Evolutionary conservation across 2,113 vertebrate species (phyloP).

Genomic region (Alethe castanea): DNA sequence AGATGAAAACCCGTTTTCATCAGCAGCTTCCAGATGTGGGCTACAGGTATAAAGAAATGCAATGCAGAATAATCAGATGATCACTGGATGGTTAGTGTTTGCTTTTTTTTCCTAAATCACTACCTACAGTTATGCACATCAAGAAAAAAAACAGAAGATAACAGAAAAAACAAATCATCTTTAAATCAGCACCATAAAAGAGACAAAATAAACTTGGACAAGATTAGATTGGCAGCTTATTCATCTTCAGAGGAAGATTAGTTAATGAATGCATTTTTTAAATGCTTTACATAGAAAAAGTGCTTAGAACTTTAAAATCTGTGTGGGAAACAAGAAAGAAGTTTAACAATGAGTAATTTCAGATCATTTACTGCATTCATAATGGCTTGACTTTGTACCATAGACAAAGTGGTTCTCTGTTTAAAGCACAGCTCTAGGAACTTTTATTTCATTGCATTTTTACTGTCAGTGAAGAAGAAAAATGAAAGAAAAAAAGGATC

Average conservation of each 20-base stretch:
- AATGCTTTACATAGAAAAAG: not conserved
- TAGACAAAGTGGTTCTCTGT: not conserved
- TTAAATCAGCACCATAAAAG: not conserved
- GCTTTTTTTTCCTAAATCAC: not conserved
- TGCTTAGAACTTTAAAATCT: not conserved
- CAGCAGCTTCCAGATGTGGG: not conserved
- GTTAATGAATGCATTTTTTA: not conserved
- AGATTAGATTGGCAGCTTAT: not conserved
- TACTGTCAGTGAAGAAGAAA: not conserved
- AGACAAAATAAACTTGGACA: not conserved
- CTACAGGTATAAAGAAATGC: not conserved
- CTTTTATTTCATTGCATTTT: not conserved
- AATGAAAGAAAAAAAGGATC: no score
- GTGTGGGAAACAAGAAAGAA: not conserved
- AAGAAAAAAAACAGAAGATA: not conserved
- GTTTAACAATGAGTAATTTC: not conserved
- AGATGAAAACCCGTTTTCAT: not conserved
- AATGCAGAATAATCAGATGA: not conserved
- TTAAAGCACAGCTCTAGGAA: not conserved
- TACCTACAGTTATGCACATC: not conserved
- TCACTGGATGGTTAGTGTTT: fast-evolving
- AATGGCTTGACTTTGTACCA: not conserved
- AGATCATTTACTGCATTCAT: not conserved
- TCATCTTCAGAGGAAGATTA: not conserved
- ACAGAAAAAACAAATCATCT: fast-evolving